Evolutionary conservation across 2,888 invertebrate species (phyloP), one percentile per base, ranked within the genome.

Genomic region (Herminia tarsipennalis): DNA sequence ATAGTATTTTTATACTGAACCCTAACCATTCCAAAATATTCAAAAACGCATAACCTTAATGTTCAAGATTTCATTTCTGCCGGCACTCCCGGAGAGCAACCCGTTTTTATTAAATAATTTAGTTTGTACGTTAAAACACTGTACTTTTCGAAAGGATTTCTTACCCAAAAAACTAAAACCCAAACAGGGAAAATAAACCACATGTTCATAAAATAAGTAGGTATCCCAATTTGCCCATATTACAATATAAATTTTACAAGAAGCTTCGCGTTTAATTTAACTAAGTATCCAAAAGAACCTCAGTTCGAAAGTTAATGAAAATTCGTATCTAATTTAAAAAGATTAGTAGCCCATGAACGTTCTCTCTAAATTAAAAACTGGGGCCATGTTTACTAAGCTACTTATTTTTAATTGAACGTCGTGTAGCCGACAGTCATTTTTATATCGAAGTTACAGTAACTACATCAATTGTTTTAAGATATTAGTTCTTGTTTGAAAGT

Each of bases 391-490:
- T 44, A 50, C 47, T 57, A 53, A 60, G 64, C 65, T 57, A 42
- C 57, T 60, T 66, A 55, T 46, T 60, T 57, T 64, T 66, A 66
- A 63, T 65, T 63, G 49, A 57, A 52, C 27, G 39, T 48, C 34
- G 21, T 29, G 25, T 35, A 35, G 30, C 18, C 38, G 18, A 25
- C 22, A 27, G 43, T 40, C 17, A 20, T 57, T 2, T 29, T 13
- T 20, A 13, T 25, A 9, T 36, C 10, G 5, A 16, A 25, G 14
- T 24, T 20, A 30, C n/a, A 4, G 5, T 14, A 18, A 9, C 32
- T 40, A 40, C 1, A 33, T 34, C 8, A n/a, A n/a, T n/a, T n/a
- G n/a, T 18, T 30, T 29, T 3, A 17, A 17, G 21, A 37, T 20
- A 3, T n/a, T 28, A 18, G 6, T 27, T 2, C 12, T 25, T n/a